Evolutionary conservation across 2,888 invertebrate species (phyloP).

Genomic region (Lycophotia porphyrea): DNA sequence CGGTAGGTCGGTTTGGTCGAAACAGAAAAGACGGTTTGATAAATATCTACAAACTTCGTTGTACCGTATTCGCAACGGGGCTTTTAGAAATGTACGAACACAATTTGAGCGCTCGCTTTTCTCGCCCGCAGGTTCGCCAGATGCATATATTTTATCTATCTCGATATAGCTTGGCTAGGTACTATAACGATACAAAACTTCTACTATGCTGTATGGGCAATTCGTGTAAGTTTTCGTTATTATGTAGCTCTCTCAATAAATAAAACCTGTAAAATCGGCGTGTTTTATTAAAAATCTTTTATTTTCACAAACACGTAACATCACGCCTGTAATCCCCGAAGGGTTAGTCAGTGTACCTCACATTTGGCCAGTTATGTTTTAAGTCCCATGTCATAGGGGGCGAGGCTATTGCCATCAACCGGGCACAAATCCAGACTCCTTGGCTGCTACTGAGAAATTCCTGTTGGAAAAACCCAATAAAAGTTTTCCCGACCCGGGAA

Average conservation of each 20-base stretch:
- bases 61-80: slow-evolving; percentile 75
- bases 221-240: slow-evolving; percentile 30
- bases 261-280: not conserved
- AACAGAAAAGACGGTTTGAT: slow-evolving; percentile 82
- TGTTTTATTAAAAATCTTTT: not conserved
- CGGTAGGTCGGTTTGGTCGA: slow-evolving; percentile 69
- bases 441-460: too few relatives aligned
- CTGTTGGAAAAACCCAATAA: too few relatives aligned
- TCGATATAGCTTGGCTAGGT: slow-evolving; percentile 60
- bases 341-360: too few relatives aligned
- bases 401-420: too few relatives aligned
- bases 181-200: slow-evolving; percentile 50
- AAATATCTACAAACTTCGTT: slow-evolving; percentile 84
- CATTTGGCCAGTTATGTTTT: too few relatives aligned
- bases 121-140: slow-evolving; percentile 73
- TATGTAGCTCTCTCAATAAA: not conserved
- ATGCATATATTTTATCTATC: slow-evolving; percentile 73
- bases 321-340: too few relatives aligned
- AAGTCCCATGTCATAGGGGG: too few relatives aligned
- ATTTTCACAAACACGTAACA: not conserved
- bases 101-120: slow-evolving; percentile 79
- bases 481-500: too few relatives aligned
- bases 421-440: too few relatives aligned
- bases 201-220: slow-evolving; percentile 36
- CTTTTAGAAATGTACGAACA: slow-evolving; percentile 81